Base-by-base conservation (phyloP, 1,140 invertebrate species). In the Fragariocoptes setiger region DNA sequence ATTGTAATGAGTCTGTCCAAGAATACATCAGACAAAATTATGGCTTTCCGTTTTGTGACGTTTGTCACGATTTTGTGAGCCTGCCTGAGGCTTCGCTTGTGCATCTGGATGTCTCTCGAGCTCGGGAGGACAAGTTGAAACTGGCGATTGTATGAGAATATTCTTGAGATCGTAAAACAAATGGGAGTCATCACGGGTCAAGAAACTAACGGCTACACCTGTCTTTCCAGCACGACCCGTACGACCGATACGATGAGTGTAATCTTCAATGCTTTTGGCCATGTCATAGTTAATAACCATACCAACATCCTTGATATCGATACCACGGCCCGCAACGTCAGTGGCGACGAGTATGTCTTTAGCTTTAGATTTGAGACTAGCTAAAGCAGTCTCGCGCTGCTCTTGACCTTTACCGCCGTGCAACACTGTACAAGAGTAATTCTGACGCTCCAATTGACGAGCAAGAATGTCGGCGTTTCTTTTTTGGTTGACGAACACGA, bases 351-450 rank as follows among this genome's bases (percentile, higher is more conserved):
- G 61, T 52, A 99, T 97, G 56, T 99, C 86, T 58, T 95, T 95
- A 1, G 53, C 46, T 13, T 83, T 83, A 41, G 70, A 70, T 58
- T 99, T 99, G 36, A 99, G 68, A 58, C 79, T 78, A 3, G 82
- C 77, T 48, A 99, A 61, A 37, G 92, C 92, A 56, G 85, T 95
- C 55, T 99, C 92, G 69, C 92, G 70, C 57, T 95, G 86, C 59
- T 99, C 92, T 62, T 99, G 92, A 0, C 90, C 90, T 70, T 99
- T 99, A 51, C 92, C 92, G 62, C 92, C 92, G 55, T 99, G 92
- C 42, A 99, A 62, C 5, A 88, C 94, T 55, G 78, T 83, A 1
- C 86, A 79, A 59, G 83, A 92, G 63, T 78, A 88, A 12, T 85
- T 82, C 48, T 95, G 67, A 62, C 97, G 97, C 56, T 94, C 85